These are phyloP conservation scores for Muscicapa comitata DNA, from an alignment of 2,797 vertebrate species.

Conservation along the genomic window DNA sequence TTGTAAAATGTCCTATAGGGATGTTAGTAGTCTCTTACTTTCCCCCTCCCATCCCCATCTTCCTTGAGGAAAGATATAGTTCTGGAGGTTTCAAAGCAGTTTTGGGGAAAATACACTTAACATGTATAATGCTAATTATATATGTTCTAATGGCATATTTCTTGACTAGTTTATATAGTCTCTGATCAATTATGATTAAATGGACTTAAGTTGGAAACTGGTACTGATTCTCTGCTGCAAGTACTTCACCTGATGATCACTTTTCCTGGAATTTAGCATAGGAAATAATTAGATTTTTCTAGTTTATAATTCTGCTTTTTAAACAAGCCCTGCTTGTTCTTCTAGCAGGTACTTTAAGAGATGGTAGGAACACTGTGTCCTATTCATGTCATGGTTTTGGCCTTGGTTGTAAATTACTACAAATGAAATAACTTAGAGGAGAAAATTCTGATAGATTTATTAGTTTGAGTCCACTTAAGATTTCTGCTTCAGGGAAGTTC, in stretches of 20 bases:
- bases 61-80: not conserved
- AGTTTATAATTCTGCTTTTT: not conserved
- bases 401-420: not conserved
- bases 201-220: not conserved
- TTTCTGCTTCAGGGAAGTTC: not conserved
- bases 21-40: not conserved
- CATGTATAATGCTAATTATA: not conserved
- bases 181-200: not conserved
- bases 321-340: not conserved
- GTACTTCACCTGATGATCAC: not conserved
- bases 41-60: fast-evolving
- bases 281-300: not conserved
- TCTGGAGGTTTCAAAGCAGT: not conserved
- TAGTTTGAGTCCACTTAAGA: not conserved
- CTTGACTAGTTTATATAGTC: not conserved
- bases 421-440: not conserved
- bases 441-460: not conserved
- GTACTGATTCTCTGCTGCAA: not conserved
- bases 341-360: not conserved
- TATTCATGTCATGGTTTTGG: not conserved
- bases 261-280: not conserved
- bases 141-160: not conserved
- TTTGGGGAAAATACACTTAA: not conserved
- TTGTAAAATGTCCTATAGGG: not conserved
- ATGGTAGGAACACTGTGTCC: not conserved